Evolutionary conservation across 2,113 vertebrate species (phyloP).

Genomic region (Ammospiza caudacuta): DNA sequence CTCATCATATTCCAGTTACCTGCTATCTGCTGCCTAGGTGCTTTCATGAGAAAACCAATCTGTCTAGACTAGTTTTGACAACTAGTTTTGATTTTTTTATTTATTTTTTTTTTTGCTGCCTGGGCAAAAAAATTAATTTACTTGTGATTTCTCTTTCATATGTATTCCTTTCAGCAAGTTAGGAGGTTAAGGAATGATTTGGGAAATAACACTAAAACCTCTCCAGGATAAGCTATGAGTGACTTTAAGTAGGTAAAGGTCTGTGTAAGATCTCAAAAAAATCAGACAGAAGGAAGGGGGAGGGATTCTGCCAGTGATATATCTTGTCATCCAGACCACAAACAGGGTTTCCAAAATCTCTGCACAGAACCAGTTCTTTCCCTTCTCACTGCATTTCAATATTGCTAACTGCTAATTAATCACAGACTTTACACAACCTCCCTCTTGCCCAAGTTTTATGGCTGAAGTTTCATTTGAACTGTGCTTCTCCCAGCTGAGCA

Average conservation of each 20-base stretch:
- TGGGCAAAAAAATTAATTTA: not conserved
- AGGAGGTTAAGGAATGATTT: not conserved
- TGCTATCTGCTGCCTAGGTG: not conserved
- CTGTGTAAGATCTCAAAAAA: not conserved
- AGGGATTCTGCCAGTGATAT: not conserved
- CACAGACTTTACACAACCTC: not conserved
- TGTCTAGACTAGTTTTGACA: not conserved
- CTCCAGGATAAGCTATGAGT: not conserved
- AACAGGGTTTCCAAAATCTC: not conserved
- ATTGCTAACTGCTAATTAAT: slow-evolving; percentile 34
- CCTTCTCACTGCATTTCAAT: slow-evolving; percentile 9
- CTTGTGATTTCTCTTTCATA: not conserved
- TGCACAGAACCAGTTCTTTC: not conserved
- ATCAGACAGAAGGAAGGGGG: not conserved
- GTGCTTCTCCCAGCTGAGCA: not conserved
- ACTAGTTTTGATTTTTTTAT: not conserved
- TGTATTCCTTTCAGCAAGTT: not conserved
- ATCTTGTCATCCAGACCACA: not conserved
- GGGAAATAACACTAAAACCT: not conserved
- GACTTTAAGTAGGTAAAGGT: not conserved
- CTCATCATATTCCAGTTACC: not conserved
- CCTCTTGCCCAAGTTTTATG: not conserved
- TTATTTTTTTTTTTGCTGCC: not conserved
- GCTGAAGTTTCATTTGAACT: slow-evolving; percentile 31
- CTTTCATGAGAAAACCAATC: not conserved